Conservation (phyloP, 1,140 invertebrate species). For the Brachystomella parvula region DNA sequence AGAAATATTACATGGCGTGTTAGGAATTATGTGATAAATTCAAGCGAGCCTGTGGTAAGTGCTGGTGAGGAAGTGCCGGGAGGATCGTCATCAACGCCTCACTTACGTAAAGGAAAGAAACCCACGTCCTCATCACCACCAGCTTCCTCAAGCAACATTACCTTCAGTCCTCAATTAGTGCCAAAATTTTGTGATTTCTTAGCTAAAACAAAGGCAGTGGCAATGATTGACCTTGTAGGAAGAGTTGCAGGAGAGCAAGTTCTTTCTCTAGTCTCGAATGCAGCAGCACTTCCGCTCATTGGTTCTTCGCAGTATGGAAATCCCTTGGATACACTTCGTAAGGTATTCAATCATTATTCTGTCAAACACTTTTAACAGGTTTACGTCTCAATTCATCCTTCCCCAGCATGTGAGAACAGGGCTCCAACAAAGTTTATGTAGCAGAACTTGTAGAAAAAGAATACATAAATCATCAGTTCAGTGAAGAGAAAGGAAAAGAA, state of each 20-base stretch:
- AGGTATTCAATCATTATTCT: not conserved
- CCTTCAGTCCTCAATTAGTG: slow-evolving; percentile 12
- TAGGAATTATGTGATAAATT: not conserved
- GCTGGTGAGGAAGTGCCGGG: not conserved
- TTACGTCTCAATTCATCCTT: too few species aligned
- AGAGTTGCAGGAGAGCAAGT: not conserved
- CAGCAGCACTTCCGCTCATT: slow-evolving; percentile 2
- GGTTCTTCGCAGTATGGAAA: slow-evolving; percentile 1
- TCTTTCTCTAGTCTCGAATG: not conserved
- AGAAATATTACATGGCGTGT: slow-evolving; percentile 7
- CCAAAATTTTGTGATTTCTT: slow-evolving; percentile 9
- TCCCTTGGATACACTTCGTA: not conserved
- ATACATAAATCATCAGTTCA: too few species aligned
- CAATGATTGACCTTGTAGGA: slow-evolving; percentile 6
- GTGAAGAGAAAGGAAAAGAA: too few species aligned
- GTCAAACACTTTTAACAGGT: too few species aligned
- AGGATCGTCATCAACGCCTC: too few species aligned
- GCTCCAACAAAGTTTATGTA: too few species aligned
- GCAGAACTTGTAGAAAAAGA: too few species aligned
- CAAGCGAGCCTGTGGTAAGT: not conserved
- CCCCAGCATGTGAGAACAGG: too few species aligned
- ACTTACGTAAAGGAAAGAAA: too few species aligned
- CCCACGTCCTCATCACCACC: too few species aligned
- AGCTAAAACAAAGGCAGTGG: not conserved
- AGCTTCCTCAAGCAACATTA: not conserved